A percentile compares a stretch with the other conserved stretches of the same genome.
These are phyloP conservation scores for Plebejus argus DNA, from an alignment of 2,888 invertebrate species.

Conservation along the genomic window DNA sequence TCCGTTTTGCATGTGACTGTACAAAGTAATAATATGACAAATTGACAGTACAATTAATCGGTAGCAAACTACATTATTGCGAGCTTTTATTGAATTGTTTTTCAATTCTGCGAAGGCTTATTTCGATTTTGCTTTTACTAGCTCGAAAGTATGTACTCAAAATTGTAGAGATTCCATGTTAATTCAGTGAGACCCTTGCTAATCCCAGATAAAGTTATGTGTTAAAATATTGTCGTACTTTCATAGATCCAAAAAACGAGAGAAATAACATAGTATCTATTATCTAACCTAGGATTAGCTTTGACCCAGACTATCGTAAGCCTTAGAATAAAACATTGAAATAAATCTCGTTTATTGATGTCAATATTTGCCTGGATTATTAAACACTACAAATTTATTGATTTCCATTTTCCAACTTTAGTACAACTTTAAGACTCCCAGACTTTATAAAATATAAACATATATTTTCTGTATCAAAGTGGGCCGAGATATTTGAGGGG, in stretches of 20 bases:
- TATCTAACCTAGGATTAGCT: too few species aligned
- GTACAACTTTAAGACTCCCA: too few species aligned
- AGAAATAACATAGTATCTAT: too few species aligned
- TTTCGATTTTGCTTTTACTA: not conserved
- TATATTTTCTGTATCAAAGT: not conserved
- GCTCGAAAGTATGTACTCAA: too few species aligned
- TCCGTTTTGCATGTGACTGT: not conserved
- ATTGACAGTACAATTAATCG: not conserved
- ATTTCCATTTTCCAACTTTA: not conserved
- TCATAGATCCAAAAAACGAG: too few species aligned
- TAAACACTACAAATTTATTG: not conserved
- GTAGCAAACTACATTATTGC: not conserved
- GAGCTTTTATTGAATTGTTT: not conserved
- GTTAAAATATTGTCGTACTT: too few species aligned
- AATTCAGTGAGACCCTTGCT: too few species aligned
- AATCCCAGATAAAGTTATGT: too few species aligned
- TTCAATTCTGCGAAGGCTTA: not conserved
- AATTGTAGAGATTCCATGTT: too few species aligned
- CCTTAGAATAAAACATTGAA: too few species aligned
- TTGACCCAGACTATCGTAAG: too few species aligned
- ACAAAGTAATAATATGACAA: conserved; percentile 14
- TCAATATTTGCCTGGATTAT: not conserved
- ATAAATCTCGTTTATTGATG: not conserved
- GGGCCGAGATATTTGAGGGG: not conserved
- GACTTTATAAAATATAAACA: conserved; percentile 1